phyloP scores from a whole-genome alignment of 53 echinoderm and acorn worm species.

The Holothuria scabra region DNA sequence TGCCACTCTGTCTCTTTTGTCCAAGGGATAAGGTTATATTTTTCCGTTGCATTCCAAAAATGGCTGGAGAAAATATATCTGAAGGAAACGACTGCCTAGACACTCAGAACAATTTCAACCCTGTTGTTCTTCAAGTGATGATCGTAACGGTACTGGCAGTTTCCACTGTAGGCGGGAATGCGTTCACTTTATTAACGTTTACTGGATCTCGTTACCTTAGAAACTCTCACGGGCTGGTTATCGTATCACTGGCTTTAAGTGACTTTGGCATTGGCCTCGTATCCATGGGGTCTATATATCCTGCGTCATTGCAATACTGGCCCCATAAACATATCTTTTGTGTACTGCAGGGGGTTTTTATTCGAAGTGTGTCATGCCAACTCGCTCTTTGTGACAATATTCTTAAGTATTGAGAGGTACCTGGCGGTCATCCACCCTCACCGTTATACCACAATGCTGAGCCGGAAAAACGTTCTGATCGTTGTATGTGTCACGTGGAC shows the following conservation, averaged over 20 bases:
- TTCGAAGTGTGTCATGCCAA: constrained; percentile 40
- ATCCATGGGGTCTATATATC: constrained; percentile 29
- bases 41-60: not conserved
- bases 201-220: constrained; percentile 35
- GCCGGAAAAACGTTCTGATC: not conserved
- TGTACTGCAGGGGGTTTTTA: not conserved
- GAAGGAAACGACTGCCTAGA: too few species aligned
- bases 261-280: constrained; percentile 27
- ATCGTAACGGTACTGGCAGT: not conserved
- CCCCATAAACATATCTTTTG: not conserved
- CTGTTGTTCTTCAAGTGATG: constrained; percentile 16
- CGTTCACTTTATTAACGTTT: constrained; percentile 2
- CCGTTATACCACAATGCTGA: constrained; percentile 8
- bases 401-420: constrained; percentile 38
- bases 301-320: constrained; percentile 6
- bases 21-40: too few species aligned
- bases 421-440: constrained; percentile 31
- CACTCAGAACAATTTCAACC: not conserved
- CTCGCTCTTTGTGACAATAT: constrained; percentile 34
- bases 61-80: too few species aligned
- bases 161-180: constrained; percentile 15
- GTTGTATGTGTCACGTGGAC: constrained; percentile 7
- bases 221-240: constrained; percentile 31
- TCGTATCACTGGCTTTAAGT: constrained; percentile 34
- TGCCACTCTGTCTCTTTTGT: too few species aligned